Evolutionary conservation across 2,113 vertebrate genomes (phyloP).

Genomic region (Brachypodius melanocephalos): DNA sequence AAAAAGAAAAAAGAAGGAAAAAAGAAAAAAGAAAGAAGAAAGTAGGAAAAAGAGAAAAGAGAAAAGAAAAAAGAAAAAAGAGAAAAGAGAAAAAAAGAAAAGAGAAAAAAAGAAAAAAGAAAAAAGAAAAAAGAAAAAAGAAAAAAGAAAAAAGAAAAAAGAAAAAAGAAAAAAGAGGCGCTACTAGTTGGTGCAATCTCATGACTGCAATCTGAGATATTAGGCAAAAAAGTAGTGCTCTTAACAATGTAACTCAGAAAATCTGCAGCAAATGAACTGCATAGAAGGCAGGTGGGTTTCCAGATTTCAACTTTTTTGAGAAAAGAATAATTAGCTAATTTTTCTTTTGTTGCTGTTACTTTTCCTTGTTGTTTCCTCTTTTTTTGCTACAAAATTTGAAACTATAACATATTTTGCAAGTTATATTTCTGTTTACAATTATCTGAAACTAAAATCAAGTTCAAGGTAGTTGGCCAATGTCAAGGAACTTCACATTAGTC

Average conservation of each 20-base stretch:
- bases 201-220: background rate
- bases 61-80: too few relatives aligned
- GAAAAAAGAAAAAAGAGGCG: accelerated
- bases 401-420: background rate
- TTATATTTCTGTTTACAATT: background rate
- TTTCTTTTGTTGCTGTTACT: background rate
- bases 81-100: too few relatives aligned
- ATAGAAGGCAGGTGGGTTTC: background rate
- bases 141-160: too few relatives aligned
- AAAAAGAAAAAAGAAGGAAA: too few relatives aligned
- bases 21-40: too few relatives aligned
- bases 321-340: background rate
- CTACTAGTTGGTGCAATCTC: background rate
- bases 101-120: too few relatives aligned
- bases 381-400: background rate
- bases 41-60: too few relatives aligned
- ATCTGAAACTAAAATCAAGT: background rate
- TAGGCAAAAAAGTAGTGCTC: background rate
- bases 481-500: background rate
- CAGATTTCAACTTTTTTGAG: background rate
- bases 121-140: too few relatives aligned
- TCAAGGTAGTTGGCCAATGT: background rate
- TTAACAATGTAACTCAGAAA: background rate
- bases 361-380: background rate
- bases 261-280: background rate